Percentiles rank a stretch among this genome's conserved stretches.
Evolutionary conservation across 1,140 invertebrate genomes (phyloP).

Genomic region (Bombus picipes): DNA sequence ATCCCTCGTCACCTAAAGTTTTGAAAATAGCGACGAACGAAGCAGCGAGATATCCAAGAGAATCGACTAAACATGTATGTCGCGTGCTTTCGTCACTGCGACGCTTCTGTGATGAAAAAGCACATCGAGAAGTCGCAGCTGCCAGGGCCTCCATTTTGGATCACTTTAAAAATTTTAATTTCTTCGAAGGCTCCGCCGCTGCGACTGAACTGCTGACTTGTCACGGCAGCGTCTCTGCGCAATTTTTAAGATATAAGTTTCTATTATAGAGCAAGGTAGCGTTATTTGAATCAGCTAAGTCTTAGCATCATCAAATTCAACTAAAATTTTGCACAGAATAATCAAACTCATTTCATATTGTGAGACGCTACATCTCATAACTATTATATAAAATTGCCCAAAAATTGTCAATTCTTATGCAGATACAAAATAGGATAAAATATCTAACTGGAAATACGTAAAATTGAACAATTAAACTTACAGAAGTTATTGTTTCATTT

Average conservation of each 20-base stretch:
- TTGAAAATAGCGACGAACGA: background rate
- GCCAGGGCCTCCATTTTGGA: conserved; percentile 68
- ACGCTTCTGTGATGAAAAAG: conserved; percentile 78
- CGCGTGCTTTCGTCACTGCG: conserved; percentile 45
- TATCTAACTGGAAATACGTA: too few relatives aligned
- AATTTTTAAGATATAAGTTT: conserved; percentile 54
- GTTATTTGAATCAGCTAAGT: background rate
- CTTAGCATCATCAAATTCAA: too few relatives aligned
- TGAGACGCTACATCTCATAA: too few relatives aligned
- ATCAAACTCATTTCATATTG: too few relatives aligned
- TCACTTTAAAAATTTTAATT: too few relatives aligned
- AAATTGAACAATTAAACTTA: too few relatives aligned
- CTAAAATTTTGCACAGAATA: too few relatives aligned
- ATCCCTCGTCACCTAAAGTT: background rate
- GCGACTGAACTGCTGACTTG: conserved; percentile 71
- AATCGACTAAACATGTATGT: conserved; percentile 53
- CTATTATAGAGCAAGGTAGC: conserved; percentile 22
- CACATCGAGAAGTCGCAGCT: conserved; percentile 62
- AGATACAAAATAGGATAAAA: too few relatives aligned
- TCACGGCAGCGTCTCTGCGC: conserved; percentile 75
- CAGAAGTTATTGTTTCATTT: too few relatives aligned
- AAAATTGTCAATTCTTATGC: too few relatives aligned
- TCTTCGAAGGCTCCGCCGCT: conserved; percentile 71
- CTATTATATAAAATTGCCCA: too few relatives aligned
- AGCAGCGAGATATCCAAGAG: conserved; percentile 12